phyloP scores from a whole-genome alignment of 2,888 invertebrate genomes.

The Hirtodrosophila confusa region DNA sequence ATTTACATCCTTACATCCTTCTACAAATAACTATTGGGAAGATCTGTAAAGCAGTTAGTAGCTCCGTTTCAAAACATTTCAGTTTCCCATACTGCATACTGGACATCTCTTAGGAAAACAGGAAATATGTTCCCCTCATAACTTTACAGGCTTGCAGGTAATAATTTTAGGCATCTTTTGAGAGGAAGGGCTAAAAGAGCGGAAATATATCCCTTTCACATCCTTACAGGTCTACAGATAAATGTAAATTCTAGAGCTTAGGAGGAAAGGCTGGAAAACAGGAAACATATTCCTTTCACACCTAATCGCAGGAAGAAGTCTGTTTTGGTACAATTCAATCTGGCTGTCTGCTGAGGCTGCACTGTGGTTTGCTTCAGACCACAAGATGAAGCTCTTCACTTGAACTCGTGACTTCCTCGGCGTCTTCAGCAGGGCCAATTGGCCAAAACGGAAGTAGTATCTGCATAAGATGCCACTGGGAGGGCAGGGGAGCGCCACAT shows the following conservation, averaged over 20 bases:
- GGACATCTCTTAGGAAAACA: too few relatives aligned
- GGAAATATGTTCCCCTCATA: too few relatives aligned
- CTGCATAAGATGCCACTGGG: background rate
- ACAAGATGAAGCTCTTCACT: background rate
- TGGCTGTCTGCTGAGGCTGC: background rate
- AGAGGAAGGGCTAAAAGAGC: too few relatives aligned
- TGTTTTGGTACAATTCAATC: slow-evolving; percentile 14
- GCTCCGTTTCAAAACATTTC: too few relatives aligned
- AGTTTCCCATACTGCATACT: too few relatives aligned
- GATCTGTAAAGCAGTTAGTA: too few relatives aligned
- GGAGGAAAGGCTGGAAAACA: slow-evolving; percentile 4
- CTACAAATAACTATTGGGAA: too few relatives aligned
- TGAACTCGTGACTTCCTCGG: background rate
- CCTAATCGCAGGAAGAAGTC: slow-evolving; percentile 50
- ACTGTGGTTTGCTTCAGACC: background rate
- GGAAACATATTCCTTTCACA: slow-evolving; percentile 50
- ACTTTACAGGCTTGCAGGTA: too few relatives aligned
- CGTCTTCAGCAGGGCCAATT: slow-evolving; percentile 17
- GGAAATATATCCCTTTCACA: too few relatives aligned
- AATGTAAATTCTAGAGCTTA: background rate
- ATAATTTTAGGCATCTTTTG: too few relatives aligned
- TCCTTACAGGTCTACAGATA: too few relatives aligned
- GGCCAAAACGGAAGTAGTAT: slow-evolving; percentile 39
- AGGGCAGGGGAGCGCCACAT: slow-evolving; percentile 21
- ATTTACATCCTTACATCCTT: too few relatives aligned